phyloP scores from a whole-genome alignment of 2,113 vertebrate species.

The Aviceda subcristata region DNA sequence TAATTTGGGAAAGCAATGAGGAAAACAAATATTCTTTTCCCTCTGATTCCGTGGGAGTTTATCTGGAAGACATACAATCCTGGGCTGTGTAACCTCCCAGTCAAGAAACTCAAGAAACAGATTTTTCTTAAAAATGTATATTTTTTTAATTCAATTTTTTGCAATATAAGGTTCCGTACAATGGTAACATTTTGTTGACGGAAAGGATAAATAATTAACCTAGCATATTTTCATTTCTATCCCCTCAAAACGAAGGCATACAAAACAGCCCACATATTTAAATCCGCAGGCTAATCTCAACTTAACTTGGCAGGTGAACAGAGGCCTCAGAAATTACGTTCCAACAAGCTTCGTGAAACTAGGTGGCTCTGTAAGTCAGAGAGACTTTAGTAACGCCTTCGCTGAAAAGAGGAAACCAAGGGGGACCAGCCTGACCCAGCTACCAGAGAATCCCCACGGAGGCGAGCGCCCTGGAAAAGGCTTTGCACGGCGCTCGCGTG shows the following conservation, averaged over 20 bases:
- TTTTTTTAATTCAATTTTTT: neutral
- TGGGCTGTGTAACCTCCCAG: neutral
- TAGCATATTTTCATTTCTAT: neutral
- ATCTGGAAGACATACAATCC: neutral
- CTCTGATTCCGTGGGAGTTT: conserved; percentile 15
- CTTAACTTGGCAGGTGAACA: conserved; percentile 50
- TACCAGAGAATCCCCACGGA: neutral
- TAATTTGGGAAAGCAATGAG: neutral
- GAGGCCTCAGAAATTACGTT: neutral
- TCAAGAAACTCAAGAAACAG: neutral
- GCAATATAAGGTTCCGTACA: neutral
- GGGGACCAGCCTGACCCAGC: neutral
- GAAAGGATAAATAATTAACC: neutral
- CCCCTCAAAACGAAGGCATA: neutral
- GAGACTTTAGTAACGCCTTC: neutral
- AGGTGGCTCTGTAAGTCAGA: neutral
- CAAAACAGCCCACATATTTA: neutral
- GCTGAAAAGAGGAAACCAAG: neutral
- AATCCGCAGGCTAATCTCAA: conserved; percentile 22
- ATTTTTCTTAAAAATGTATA: neutral
- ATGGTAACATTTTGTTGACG: neutral
- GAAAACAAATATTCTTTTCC: conserved; percentile 31
- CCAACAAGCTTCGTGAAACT: neutral
- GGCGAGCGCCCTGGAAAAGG: neutral
- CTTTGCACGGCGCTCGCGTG: neutral